Percentiles rank a stretch among this genome's conserved stretches.
Evolutionary conservation across 2,888 invertebrate genomes (phyloP).

Genomic region (Apoda limacodes): DNA sequence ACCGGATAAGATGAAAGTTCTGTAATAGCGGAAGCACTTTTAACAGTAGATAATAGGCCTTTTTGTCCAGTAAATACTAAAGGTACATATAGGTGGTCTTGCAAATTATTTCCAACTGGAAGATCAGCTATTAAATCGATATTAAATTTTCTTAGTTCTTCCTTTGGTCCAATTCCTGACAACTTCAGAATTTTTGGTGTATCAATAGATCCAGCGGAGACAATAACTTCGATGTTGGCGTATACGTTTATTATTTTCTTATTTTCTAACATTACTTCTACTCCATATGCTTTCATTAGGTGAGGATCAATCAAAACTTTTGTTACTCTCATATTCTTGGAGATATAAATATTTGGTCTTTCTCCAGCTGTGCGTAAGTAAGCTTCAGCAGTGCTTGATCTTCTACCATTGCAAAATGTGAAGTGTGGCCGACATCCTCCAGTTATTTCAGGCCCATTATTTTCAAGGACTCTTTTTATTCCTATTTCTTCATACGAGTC

Average conservation of each 20-base stretch:
- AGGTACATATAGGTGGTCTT: conserved; percentile 22
- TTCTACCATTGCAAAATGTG: conserved; percentile 26
- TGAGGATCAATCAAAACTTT: conserved; percentile 30
- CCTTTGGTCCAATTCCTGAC: too few relatives aligned
- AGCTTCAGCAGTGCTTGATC: too few relatives aligned
- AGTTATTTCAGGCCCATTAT: conserved; percentile 15
- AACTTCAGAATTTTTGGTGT: too few relatives aligned
- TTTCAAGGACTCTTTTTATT: conserved; percentile 16
- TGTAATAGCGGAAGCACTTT: conserved; percentile 6
- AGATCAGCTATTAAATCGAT: too few relatives aligned
- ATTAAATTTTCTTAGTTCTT: too few relatives aligned
- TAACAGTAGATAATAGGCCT: conserved; percentile 20
- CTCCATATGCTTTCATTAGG: conserved; percentile 31
- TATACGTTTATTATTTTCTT: conserved; percentile 25
- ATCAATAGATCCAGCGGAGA: too few relatives aligned
- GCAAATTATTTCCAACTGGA: too few relatives aligned
- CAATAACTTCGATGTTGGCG: too few relatives aligned
- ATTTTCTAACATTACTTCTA: conserved; percentile 25
- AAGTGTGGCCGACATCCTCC: conserved; percentile 15
- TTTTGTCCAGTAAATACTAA: conserved; percentile 27
- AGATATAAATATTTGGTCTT: conserved; percentile 31
- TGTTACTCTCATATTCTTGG: conserved; percentile 27
- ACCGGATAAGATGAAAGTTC: conserved; percentile 16
- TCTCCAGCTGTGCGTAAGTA: conserved; percentile 40
- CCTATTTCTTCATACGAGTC: conserved; percentile 21